Evolutionary conservation across 2,113 vertebrate genomes (phyloP).

Genomic region (Saimiri boliviensis): DNA sequence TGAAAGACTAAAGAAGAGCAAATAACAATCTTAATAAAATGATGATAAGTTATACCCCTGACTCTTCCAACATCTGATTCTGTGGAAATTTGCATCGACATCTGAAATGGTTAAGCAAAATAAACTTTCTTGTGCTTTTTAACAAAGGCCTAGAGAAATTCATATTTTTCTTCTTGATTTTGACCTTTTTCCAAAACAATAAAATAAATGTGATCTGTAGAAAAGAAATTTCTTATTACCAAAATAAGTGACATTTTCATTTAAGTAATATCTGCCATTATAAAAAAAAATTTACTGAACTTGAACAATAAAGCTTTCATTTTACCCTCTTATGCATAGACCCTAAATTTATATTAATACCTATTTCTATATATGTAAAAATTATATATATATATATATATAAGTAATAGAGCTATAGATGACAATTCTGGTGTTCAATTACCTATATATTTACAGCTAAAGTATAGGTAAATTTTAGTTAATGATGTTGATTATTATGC

Average conservation of each 20-base stretch:
- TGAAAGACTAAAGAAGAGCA: not conserved
- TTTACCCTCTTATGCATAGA: not conserved
- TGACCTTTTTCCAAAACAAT: slow-evolving; percentile 9
- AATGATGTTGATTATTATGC: not conserved
- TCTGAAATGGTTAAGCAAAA: not conserved
- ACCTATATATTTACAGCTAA: not conserved
- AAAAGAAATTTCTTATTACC: slow-evolving; percentile 7
- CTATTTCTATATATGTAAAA: not conserved
- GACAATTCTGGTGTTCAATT: not conserved
- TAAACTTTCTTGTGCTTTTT: slow-evolving; percentile 2
- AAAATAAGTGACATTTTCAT: slow-evolving; percentile 13
- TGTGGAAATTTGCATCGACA: not conserved
- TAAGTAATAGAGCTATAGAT: not conserved
- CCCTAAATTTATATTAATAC: not conserved
- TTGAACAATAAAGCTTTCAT: not conserved
- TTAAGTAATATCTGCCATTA: not conserved
- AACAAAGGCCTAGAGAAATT: not conserved
- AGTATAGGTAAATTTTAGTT: not conserved
- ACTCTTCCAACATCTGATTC: not conserved
- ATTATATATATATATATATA: not conserved
- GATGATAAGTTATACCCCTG: not conserved
- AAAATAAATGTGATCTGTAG: slow-evolving; percentile 12
- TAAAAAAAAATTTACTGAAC: not conserved
- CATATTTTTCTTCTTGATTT: not conserved
- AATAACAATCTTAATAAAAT: not conserved